Evolutionary conservation across 2,888 invertebrate genomes (phyloP), one percentile per base, ranked within the genome.

Genomic region (Heliconius erato): DNA sequence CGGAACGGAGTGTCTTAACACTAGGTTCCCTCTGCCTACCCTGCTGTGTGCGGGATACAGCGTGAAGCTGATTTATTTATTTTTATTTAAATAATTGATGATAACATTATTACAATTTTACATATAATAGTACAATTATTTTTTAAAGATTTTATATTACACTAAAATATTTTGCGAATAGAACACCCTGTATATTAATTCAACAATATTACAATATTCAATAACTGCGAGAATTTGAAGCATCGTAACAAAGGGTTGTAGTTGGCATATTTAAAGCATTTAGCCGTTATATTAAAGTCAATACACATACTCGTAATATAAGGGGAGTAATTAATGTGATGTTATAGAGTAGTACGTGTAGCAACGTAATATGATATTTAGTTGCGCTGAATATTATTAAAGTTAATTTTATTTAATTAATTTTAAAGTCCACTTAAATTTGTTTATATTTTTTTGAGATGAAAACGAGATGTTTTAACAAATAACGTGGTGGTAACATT

Each of bases 201-300:
- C 6, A 72, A 44, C 26, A 72, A 72, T 72, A 72, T 72, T 26
- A 26, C 72, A 71, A 71, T 71, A 40, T 71, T 44, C 44, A 0
- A 49, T 72, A 49, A 26, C 28, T 26, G 9, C 72, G 19, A 44
- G 44, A 72, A 72, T 72, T 72, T 26, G 72, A 72, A 49, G 72
- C 72, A 72, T 72, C 26, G 0, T 26, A 19, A 72, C 72, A 72
- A 72, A 72, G 72, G 44, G 44, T 26, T 72, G 19, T 40, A 40
- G 44, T 72, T 72, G 71, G 44, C 71, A 49, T 72, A 72, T 44
- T 72, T 49, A 26, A 72, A 72, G 26, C 72, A 49, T 72, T 72
- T 72, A 44, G 26, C 44, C 44, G 72, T 28, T 72, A 49, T 72
- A 72, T 72, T 49, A 49, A 72, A 72, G 72, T 72, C n/a, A 72